These are phyloP conservation scores for Gymnobelideus leadbeateri DNA, from an alignment of 2,113 vertebrate genomes.

Conservation along the genomic window DNA sequence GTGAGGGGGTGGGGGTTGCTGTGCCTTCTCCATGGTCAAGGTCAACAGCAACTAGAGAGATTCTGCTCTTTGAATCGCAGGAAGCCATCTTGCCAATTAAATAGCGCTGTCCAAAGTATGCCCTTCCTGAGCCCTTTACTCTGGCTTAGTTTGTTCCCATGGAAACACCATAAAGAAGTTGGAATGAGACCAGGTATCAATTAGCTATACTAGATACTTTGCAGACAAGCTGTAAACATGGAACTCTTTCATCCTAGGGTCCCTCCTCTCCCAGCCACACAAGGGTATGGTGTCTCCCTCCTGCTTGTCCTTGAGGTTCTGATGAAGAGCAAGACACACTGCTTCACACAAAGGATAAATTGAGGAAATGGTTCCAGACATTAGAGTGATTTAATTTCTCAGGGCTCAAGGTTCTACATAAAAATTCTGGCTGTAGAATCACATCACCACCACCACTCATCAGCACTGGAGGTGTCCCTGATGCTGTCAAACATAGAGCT, in stretches of 20 bases:
- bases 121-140: neutral
- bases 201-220: neutral
- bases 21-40: neutral
- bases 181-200: neutral
- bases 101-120: neutral
- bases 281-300: neutral
- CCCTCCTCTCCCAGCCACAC: neutral
- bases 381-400: neutral
- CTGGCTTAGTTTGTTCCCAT: neutral
- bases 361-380: conserved; percentile 1
- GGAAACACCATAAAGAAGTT: neutral
- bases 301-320: neutral
- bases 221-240: neutral
- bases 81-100: conserved; percentile 4
- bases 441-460: neutral
- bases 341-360: neutral
- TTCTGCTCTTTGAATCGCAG: neutral
- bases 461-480: neutral
- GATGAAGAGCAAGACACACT: neutral
- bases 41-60: neutral
- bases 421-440: neutral
- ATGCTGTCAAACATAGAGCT: neutral
- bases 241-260: neutral
- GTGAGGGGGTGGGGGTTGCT: neutral
- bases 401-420: neutral